Conservation (phyloP, 2,888 invertebrate genomes). For the Drosophila paramelanica region DNA sequence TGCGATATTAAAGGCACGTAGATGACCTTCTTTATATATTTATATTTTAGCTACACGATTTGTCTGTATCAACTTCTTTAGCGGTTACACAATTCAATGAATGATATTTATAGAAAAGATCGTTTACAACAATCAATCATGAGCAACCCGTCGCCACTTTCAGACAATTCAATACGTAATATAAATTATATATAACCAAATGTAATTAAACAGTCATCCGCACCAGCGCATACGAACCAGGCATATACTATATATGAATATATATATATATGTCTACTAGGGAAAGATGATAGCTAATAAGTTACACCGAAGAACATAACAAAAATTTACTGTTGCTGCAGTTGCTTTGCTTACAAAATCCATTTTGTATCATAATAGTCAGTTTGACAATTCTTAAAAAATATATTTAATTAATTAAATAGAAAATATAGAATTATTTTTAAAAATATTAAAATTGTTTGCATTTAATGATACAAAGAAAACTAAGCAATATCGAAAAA, state of each 20-base stretch:
- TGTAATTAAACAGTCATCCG: conserved; percentile 41
- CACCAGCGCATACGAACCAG: conserved; percentile 9
- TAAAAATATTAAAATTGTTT: too few species aligned
- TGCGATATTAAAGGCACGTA: conserved; percentile 30
- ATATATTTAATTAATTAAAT: too few species aligned
- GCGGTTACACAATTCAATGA: conserved; percentile 15
- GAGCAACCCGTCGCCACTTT: conserved; percentile 11
- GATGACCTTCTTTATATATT: conserved; percentile 41
- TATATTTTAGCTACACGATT: conserved; percentile 1
- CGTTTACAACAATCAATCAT: conserved; percentile 47
- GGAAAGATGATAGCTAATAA: conserved; percentile 21
- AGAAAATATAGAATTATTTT: too few species aligned
- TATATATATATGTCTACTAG: background rate
- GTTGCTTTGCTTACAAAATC: background rate
- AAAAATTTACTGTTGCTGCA: background rate
- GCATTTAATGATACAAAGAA: too few species aligned
- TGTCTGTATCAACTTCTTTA: conserved; percentile 8
- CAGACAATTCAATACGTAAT: conserved; percentile 45
- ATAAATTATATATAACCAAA: too few species aligned
- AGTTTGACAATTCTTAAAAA: too few species aligned
- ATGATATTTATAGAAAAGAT: conserved; percentile 36
- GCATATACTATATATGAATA: background rate
- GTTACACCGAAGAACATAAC: conserved; percentile 26
- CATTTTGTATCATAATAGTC: too few species aligned
- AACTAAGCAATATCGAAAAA: too few species aligned